Base-by-base conservation (phyloP, 2,888 invertebrate species). In the Sylvicola cinctus region DNA sequence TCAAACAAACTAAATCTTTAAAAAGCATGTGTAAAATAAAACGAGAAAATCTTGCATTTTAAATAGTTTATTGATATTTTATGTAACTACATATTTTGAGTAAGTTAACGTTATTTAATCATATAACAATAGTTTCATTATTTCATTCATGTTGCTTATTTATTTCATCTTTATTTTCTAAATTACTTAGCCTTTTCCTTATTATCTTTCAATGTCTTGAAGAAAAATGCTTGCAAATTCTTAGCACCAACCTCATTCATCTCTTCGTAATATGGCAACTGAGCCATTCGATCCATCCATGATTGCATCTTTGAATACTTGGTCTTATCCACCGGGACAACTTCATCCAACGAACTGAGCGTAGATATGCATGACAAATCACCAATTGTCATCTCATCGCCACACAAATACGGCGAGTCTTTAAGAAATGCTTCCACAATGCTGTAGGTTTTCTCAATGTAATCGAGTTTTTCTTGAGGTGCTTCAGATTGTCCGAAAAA, bases 341-440 rank as follows among this genome's bases (percentile, higher is more conserved):
- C 52, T 29, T 61, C 54, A 34, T 59, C 56, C 0, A 48, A 57
- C 3, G 63, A 61, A 29, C 59, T 55, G 6, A 63, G 50, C 4
- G 61, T 60, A 36, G 63, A 55, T 23, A 58, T 55, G 40, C 60
- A 58, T 42, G 61, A 61, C 16, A 62, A 51, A 47, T 63, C 63
- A 14, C 56, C 63, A 40, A 63, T 54, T n/a, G 63, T 61, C 39
- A 62, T 38, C 29, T 49, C 50, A 39, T 56, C 47, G 31, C 62
- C 62, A 31, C 56, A 54, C 26, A 63, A 40, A 44, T 61, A 63
- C 1, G 49, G 44, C 35, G 51, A 48, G 17, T 57, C 52, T 42
- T 57, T 53, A 12, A 63, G 49, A 42, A 55, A 56, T 11, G 45
- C 51, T 40, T 63, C 60, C 45, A 63, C 44, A 36, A 60, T 54